These are phyloP conservation scores for Solenopsis fugax DNA, from an alignment of 1,140 invertebrate genomes.

Conservation along the genomic window DNA sequence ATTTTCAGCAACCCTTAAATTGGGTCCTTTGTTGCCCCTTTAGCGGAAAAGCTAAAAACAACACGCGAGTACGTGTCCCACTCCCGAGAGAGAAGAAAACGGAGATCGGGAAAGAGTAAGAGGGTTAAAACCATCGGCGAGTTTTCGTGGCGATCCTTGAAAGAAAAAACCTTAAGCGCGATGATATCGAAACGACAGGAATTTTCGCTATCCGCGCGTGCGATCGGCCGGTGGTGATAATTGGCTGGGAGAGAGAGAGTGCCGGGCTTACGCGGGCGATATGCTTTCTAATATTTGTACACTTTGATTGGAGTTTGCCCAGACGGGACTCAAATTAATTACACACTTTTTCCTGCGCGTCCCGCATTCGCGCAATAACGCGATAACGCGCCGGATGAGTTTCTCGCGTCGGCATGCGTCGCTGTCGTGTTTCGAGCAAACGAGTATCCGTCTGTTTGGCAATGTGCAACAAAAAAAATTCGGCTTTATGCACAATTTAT, in stretches of 20 bases:
- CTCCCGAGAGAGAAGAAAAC: not conserved
- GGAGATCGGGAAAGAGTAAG: conserved; percentile 7
- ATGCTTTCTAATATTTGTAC: conserved; percentile 80
- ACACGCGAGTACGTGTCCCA: not conserved
- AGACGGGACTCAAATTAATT: conserved; percentile 77
- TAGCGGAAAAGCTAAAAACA: not conserved
- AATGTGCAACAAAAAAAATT: not conserved
- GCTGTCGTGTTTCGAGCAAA: not conserved
- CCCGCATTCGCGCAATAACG: conserved; percentile 65
- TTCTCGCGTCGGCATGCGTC: not conserved
- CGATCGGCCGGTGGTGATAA: conserved; percentile 68
- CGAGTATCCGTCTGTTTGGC: not conserved
- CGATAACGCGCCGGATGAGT: conserved; percentile 49
- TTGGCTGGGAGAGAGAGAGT: conserved; percentile 66
- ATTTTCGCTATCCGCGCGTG: conserved; percentile 74
- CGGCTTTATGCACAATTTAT: not conserved
- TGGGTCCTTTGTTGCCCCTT: conserved; percentile 37
- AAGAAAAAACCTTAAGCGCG: conserved; percentile 24
- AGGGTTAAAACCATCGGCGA: not conserved
- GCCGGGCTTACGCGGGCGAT: conserved; percentile 59
- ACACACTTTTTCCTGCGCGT: conserved; percentile 72
- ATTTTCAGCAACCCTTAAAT: conserved; percentile 46
- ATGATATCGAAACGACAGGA: conserved; percentile 62
- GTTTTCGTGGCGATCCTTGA: conserved; percentile 9
- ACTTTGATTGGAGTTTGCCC: conserved; percentile 79